Conservation (phyloP, 2,113 vertebrate species). For the Machaerirhynchus nigripectus region DNA sequence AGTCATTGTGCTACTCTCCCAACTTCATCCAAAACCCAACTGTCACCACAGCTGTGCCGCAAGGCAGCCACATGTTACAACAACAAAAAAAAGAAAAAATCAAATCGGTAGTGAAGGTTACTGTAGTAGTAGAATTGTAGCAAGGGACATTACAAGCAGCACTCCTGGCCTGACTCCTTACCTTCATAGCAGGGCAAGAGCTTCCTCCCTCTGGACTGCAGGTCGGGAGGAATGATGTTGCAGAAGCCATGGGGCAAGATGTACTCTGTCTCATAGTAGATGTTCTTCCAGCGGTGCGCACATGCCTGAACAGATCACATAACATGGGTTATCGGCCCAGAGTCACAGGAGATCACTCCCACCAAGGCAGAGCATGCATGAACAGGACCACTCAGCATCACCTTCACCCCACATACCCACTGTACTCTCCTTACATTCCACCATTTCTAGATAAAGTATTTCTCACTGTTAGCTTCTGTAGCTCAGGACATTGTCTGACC, state of each 20-base stretch:
- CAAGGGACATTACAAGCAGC: not conserved
- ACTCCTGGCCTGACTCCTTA: constrained; percentile 12
- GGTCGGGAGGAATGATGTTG: constrained; percentile 86
- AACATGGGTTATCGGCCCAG: not conserved
- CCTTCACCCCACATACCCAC: not conserved
- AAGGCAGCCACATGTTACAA: not conserved
- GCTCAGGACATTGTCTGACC: not conserved
- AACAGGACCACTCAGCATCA: not conserved
- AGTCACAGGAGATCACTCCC: not conserved
- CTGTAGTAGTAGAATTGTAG: not conserved
- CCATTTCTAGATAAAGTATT: not conserved
- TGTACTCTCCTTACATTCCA: not conserved
- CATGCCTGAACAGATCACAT: constrained; percentile 81
- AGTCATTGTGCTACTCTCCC: not conserved
- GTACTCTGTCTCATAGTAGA: constrained; percentile 90
- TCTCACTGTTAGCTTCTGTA: not conserved
- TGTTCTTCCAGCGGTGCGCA: constrained; percentile 97
- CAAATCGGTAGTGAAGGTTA: not conserved
- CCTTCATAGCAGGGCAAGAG: constrained; percentile 97
- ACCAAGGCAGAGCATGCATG: not conserved
- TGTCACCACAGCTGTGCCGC: accelerated
- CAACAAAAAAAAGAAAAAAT: not conserved
- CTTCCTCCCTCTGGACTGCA: constrained; percentile 80
- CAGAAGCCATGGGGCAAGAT: constrained; percentile 96
- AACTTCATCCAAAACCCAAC: not conserved